These are phyloP conservation scores for Sciaenops ocellatus DNA, from an alignment of 2,797 vertebrate genomes.

Conservation along the genomic window DNA sequence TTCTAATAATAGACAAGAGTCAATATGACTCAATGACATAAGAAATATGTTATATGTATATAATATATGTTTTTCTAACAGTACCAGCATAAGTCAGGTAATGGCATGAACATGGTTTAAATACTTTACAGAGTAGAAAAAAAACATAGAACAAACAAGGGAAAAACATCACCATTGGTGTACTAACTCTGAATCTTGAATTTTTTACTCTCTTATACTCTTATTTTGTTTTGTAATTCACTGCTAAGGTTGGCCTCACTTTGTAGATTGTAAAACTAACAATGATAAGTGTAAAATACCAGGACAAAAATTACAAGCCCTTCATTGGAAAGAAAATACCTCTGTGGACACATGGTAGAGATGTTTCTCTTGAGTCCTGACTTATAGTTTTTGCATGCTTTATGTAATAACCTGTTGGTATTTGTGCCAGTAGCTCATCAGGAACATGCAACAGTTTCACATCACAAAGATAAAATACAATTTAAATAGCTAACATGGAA, in stretches of 20 bases:
- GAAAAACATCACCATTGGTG: constrained; percentile 32
- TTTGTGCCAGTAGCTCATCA: constrained; percentile 26
- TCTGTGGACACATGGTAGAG: constrained; percentile 6
- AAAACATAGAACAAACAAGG: constrained; percentile 52
- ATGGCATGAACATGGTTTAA: constrained; percentile 77
- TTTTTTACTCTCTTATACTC: not conserved
- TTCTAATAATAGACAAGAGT: constrained; percentile 77
- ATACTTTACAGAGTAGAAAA: constrained; percentile 80
- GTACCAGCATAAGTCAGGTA: constrained; percentile 52
- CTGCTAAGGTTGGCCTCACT: not conserved
- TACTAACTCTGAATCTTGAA: constrained; percentile 22
- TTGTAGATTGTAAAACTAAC: not conserved
- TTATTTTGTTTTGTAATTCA: constrained; percentile 9
- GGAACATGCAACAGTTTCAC: constrained; percentile 54
- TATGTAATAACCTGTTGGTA: constrained; percentile 22
- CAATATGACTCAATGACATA: constrained; percentile 90
- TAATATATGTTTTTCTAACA: constrained; percentile 42
- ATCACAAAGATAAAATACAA: constrained; percentile 44
- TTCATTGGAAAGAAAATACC: not conserved
- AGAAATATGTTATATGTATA: too few relatives aligned
- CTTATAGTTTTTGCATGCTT: constrained; percentile 39
- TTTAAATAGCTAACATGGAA: constrained; percentile 39
- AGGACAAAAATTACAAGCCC: not conserved
- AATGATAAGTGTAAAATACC: not conserved
- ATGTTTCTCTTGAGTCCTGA: constrained; percentile 14